Evolutionary conservation across 1,140 invertebrate species (phyloP).

Genomic region (Lepidurus couesii): DNA sequence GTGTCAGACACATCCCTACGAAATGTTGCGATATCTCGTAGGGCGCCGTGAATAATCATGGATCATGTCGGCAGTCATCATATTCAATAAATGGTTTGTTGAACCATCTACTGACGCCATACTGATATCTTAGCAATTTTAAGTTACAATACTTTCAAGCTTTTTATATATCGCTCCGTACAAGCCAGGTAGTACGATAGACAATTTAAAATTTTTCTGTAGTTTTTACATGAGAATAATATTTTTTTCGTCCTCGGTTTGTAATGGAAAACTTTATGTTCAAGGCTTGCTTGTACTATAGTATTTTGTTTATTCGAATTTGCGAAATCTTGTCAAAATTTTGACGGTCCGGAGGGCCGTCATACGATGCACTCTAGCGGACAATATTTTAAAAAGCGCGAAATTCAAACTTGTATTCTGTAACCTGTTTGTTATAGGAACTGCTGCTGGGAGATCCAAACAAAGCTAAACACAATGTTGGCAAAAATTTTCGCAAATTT

Average conservation of each 20-base stretch:
- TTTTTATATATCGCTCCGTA: neutral
- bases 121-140: neutral
- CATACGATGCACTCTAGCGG: neutral
- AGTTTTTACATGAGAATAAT: neutral
- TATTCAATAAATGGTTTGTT: constrained; percentile 22
- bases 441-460: constrained; percentile 80
- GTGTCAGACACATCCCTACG: neutral
- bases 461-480: constrained; percentile 83
- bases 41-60: neutral
- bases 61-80: neutral
- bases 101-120: constrained; percentile 21
- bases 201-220: no score
- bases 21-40: neutral
- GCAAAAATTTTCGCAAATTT: no score
- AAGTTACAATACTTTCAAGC: neutral
- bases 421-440: constrained; percentile 55
- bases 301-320: neutral
- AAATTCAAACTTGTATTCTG: constrained; percentile 35
- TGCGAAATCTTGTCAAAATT: neutral
- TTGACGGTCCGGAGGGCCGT: neutral
- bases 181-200: no score
- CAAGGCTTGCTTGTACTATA: neutral
- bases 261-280: neutral
- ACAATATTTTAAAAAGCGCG: constrained; percentile 9
- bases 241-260: constrained; percentile 20